Evolutionary conservation across 1,140 invertebrate species (phyloP).

Genomic region (Drosophila murphyi): DNA sequence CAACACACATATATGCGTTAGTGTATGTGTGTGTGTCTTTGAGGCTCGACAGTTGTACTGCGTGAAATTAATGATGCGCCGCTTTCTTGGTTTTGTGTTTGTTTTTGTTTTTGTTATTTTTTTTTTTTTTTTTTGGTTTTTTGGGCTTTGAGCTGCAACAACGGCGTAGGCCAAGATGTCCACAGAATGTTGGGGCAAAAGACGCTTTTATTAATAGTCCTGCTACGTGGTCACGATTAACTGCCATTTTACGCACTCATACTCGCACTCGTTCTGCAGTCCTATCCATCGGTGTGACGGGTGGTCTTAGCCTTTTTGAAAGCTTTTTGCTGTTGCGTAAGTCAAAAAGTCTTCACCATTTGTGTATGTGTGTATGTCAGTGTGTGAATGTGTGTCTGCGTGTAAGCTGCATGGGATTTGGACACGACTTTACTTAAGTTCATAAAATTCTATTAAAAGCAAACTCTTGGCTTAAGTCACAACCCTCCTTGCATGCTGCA

Average conservation of each 20-base stretch:
- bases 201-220: slow-evolving; percentile 82
- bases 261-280: slow-evolving; percentile 58
- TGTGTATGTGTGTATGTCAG: slow-evolving; percentile 11
- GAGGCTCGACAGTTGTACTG: slow-evolving; percentile 78
- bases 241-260: slow-evolving; percentile 76
- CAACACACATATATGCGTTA: slow-evolving; percentile 50
- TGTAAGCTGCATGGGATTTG: slow-evolving; percentile 76
- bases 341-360: slow-evolving; percentile 64
- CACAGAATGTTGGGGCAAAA: slow-evolving; percentile 78
- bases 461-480: slow-evolving; percentile 33
- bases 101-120: slow-evolving; percentile 43
- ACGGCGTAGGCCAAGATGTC: slow-evolving; percentile 59
- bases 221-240: slow-evolving; percentile 81
- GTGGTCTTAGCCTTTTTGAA: slow-evolving; percentile 73
- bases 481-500: slow-evolving; percentile 43
- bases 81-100: slow-evolving; percentile 62
- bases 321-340: slow-evolving; percentile 82
- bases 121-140: slow-evolving; percentile 36
- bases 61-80: slow-evolving; percentile 81
- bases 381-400: slow-evolving; percentile 28
- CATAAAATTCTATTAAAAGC: slow-evolving; percentile 81
- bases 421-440: slow-evolving; percentile 81
- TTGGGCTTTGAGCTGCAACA: slow-evolving; percentile 43
- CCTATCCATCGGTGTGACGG: slow-evolving; percentile 16
- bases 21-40: slow-evolving; percentile 15